Evolutionary conservation across 2,888 invertebrate genomes (phyloP).

Genomic region (Tubulanus polymorphus): DNA sequence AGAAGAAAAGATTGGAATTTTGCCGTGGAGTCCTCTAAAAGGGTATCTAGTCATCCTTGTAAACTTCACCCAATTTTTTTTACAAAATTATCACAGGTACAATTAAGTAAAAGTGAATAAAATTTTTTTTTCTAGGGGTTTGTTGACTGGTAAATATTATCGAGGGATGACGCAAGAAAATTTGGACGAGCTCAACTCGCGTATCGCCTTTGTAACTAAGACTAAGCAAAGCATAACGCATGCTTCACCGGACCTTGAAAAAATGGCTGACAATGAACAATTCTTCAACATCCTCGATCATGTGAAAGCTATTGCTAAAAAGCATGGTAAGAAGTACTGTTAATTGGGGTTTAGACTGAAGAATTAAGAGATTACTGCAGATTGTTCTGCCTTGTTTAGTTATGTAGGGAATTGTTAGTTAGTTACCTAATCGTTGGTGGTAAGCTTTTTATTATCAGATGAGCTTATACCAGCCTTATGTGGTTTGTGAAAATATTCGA

Average conservation of each 20-base stretch:
- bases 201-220: no score
- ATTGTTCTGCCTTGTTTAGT: no score
- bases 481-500: no score
- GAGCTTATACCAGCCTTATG: no score
- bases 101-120: neutral
- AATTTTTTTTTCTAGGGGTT: slow-evolving; percentile 10
- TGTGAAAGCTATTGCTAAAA: slow-evolving; percentile 11
- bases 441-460: no score
- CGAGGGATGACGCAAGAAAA: slow-evolving; percentile 6
- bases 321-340: slow-evolving; percentile 2
- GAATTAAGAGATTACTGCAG: neutral
- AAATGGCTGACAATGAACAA: slow-evolving; percentile 7
- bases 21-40: slow-evolving; percentile 46
- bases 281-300: slow-evolving; percentile 12
- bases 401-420: no score
- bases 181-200: no score
- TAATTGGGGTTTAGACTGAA: neutral
- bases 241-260: slow-evolving; percentile 13
- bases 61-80: no score
- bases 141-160: slow-evolving; percentile 19
- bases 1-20: slow-evolving; percentile 35
- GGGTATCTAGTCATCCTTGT: slow-evolving; percentile 22
- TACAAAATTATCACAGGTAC: neutral
- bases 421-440: no score
- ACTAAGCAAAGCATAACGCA: slow-evolving; percentile 1